A percentile compares a stretch with the other conserved stretches of the same genome.
phyloP scores from a whole-genome alignment of 1,140 invertebrate genomes.

The Drosophila busckii region DNA sequence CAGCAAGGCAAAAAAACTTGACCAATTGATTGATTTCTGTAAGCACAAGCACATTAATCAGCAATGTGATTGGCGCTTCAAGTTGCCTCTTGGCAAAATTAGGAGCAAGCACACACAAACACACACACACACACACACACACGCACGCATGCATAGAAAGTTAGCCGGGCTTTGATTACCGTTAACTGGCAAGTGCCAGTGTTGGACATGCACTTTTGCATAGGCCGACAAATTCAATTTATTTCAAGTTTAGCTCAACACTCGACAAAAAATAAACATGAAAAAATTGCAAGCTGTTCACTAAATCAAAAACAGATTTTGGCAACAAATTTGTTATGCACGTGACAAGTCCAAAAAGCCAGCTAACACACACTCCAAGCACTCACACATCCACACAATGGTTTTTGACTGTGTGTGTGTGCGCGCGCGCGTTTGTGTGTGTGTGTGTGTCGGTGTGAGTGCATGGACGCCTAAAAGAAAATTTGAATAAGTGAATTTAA shows the following conservation, averaged over 20 bases:
- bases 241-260: conserved; percentile 50
- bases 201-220: conserved; percentile 43
- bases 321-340: conserved; percentile 75
- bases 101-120: conserved; percentile 7
- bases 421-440: not conserved
- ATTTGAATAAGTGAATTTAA: conserved; percentile 78
- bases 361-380: conserved; percentile 13
- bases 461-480: conserved; percentile 55
- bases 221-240: conserved; percentile 63
- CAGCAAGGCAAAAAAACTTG: conserved; percentile 50
- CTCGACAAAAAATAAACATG: not conserved
- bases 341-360: conserved; percentile 66
- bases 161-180: conserved; percentile 53
- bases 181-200: conserved; percentile 55
- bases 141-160: conserved; percentile 4
- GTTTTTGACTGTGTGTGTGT: conserved; percentile 8
- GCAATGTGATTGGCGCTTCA: conserved; percentile 51
- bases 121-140: not conserved
- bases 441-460: conserved; percentile 4
- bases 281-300: conserved; percentile 70
- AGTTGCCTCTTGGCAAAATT: conserved; percentile 21
- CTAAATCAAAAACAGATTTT: conserved; percentile 77
- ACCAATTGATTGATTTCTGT: conserved; percentile 69
- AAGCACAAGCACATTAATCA: conserved; percentile 69
- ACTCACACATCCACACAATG: conserved; percentile 31